Evolutionary conservation across 2,888 invertebrate genomes (phyloP).

Genomic region (Drosophila incognita): DNA sequence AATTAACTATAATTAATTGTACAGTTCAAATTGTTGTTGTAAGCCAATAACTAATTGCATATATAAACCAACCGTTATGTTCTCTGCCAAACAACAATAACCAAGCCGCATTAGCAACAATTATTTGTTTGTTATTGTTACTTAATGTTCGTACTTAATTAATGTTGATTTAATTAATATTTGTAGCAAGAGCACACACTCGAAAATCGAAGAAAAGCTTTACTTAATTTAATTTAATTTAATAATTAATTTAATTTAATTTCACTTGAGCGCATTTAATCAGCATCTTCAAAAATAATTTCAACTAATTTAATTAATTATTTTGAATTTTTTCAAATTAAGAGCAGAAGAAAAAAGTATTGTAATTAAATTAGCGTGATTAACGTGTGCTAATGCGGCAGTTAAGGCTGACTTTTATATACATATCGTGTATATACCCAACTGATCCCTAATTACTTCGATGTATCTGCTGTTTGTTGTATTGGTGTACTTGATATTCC

Average conservation of each 20-base stretch:
- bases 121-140: not conserved
- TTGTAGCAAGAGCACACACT: not conserved
- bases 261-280: not conserved
- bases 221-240: not conserved
- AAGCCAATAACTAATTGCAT: not conserved
- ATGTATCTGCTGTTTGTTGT: slow-evolving; percentile 6
- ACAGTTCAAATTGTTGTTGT: not conserved
- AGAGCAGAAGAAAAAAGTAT: not conserved
- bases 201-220: not conserved
- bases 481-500: not conserved
- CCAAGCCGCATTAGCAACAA: not conserved
- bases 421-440: not conserved
- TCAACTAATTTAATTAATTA: not conserved
- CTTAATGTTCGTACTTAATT: not conserved
- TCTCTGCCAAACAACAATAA: not conserved
- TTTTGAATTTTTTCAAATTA: not conserved
- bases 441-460: not conserved
- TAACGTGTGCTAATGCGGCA: not conserved
- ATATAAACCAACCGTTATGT: not conserved
- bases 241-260: not conserved
- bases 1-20: not conserved
- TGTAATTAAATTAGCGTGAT: not conserved
- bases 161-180: not conserved
- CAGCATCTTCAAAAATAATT: not conserved
- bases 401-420: not conserved